Evolutionary conservation across 2,797 vertebrate genomes (phyloP).

Genomic region (Diglossa cyanea): DNA sequence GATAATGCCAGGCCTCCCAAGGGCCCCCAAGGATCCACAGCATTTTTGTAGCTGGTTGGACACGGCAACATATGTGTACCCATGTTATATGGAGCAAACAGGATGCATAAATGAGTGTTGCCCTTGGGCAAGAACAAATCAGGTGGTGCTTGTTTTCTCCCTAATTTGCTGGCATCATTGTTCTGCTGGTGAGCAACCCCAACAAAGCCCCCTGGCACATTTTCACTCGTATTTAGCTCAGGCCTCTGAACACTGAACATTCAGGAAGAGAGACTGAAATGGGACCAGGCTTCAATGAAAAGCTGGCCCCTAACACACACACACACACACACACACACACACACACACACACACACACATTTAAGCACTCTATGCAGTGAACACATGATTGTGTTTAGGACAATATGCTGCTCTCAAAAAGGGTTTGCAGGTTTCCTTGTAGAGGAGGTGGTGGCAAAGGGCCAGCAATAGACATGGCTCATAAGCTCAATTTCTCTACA

Average conservation of each 20-base stretch:
- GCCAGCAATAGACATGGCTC: rapidly evolving
- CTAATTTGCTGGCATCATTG: background rate
- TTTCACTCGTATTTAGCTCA: conserved; percentile 17
- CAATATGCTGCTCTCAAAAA: background rate
- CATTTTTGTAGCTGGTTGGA: conserved; percentile 4
- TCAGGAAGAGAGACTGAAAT: conserved; percentile 16
- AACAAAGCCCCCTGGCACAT: background rate
- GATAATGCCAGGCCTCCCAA: background rate
- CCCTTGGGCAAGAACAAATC: conserved; percentile 38
- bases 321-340: background rate
- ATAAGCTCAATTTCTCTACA: background rate
- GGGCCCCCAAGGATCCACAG: background rate
- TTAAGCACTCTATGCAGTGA: background rate
- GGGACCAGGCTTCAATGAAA: conserved; percentile 19
- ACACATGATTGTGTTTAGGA: conserved; percentile 3
- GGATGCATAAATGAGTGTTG: conserved; percentile 18
- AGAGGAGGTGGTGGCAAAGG: background rate
- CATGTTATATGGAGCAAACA: background rate
- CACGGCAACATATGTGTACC: background rate
- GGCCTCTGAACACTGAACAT: background rate
- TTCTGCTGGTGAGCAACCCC: conserved; percentile 4
- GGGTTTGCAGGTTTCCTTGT: background rate
- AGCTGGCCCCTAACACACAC: background rate
- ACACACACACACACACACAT: background rate
- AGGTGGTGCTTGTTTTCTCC: conserved; percentile 15